phyloP scores from a whole-genome alignment of 2,113 vertebrate species.

The Lampris incognitus region DNA sequence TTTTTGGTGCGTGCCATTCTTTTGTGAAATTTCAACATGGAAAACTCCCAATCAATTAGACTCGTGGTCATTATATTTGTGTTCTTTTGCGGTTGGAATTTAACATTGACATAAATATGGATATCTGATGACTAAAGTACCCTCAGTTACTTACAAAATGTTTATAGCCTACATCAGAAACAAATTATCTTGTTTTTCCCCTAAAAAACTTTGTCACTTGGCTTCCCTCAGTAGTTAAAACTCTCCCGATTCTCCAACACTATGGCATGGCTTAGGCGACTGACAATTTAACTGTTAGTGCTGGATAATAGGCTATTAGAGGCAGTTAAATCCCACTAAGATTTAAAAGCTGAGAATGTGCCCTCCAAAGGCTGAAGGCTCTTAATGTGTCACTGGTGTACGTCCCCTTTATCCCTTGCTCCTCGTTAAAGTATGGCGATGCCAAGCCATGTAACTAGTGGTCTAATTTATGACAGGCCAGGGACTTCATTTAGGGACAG shows the following conservation, averaged over 20 bases:
- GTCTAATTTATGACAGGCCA: slow-evolving; percentile 55
- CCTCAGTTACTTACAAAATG: slow-evolving; percentile 26
- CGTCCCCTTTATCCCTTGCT: slow-evolving; percentile 52
- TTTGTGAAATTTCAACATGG: slow-evolving; percentile 12
- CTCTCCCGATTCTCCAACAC: slow-evolving; percentile 36
- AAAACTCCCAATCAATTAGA: neutral
- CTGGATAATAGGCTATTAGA: slow-evolving; percentile 60
- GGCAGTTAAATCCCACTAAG: slow-evolving; percentile 51
- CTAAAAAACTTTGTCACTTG: slow-evolving; percentile 49
- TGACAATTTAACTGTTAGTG: slow-evolving; percentile 54
- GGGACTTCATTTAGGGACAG: slow-evolving; percentile 68
- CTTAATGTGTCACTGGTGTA: slow-evolving; percentile 61
- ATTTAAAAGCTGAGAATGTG: slow-evolving; percentile 71
- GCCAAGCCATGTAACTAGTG: slow-evolving; percentile 57
- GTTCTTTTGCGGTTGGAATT: slow-evolving; percentile 22
- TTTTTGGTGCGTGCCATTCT: neutral
- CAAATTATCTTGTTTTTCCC: slow-evolving; percentile 56
- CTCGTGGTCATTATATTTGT: slow-evolving; percentile 2
- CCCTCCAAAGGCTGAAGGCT: slow-evolving; percentile 48
- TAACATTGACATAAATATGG: slow-evolving; percentile 11
- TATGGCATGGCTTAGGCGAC: slow-evolving; percentile 32
- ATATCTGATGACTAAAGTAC: slow-evolving; percentile 24
- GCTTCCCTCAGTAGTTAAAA: slow-evolving; percentile 57
- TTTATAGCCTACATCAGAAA: slow-evolving; percentile 59
- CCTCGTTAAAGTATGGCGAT: slow-evolving; percentile 57